These are phyloP conservation scores for Drosophila carrolli DNA, from an alignment of 1,140 invertebrate species.

Conservation along the genomic window DNA sequence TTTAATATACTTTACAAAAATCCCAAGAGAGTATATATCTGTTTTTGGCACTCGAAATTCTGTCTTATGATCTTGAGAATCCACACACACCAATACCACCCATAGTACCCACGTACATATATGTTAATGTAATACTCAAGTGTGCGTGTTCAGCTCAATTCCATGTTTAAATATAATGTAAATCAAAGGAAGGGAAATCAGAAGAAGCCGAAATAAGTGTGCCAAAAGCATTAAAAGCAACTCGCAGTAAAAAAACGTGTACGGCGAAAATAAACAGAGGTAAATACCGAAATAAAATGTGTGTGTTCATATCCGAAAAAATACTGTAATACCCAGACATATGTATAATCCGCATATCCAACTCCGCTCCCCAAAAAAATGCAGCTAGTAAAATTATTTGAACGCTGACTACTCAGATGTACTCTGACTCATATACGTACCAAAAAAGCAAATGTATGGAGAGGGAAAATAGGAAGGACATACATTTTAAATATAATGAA, in stretches of 20 bases:
- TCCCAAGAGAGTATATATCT: neutral
- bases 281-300: conserved; percentile 25
- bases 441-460: conserved; percentile 7
- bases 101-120: conserved; percentile 21
- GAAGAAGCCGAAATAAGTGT: conserved; percentile 39
- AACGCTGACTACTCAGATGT: conserved; percentile 50
- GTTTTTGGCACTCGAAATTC: neutral
- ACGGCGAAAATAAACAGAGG: conserved; percentile 19
- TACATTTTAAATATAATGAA: conserved; percentile 51
- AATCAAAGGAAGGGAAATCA: conserved; percentile 48
- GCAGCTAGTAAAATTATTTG: conserved; percentile 2
- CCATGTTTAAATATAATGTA: conserved; percentile 54
- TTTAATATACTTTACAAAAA: no score
- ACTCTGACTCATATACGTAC: conserved; percentile 61
- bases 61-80: no score
- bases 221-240: conserved; percentile 57
- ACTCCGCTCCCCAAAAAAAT: neutral
- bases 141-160: conserved; percentile 53
- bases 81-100: conserved; percentile 12
- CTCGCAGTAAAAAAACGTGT: conserved; percentile 2
- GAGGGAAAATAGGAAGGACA: conserved; percentile 16
- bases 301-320: conserved; percentile 37
- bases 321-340: conserved; percentile 39
- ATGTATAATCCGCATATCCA: conserved; percentile 47
- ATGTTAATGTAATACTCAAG: conserved; percentile 17